phyloP scores from a whole-genome alignment of 2,888 invertebrate genomes.

The Orthosia cruda region DNA sequence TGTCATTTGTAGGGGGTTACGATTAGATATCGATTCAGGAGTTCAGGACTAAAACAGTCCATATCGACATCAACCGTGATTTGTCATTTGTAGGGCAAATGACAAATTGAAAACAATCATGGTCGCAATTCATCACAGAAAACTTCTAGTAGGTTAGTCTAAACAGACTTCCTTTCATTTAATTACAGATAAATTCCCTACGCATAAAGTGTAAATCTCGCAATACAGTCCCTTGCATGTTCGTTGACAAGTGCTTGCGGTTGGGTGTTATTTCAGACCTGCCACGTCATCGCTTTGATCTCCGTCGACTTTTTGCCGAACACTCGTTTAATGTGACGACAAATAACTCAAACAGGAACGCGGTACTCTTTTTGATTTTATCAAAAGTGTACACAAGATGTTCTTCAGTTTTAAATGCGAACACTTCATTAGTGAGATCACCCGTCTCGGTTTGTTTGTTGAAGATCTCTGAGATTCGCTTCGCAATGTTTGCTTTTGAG shows the following conservation, averaged over 20 bases:
- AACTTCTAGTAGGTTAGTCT: background rate
- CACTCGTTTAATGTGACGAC: slow-evolving; percentile 90
- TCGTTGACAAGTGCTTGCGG: slow-evolving; percentile 79
- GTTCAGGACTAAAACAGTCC: no score
- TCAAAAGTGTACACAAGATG: slow-evolving; percentile 81
- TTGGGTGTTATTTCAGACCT: slow-evolving; percentile 87
- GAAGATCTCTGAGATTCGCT: slow-evolving; percentile 75
- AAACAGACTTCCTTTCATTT: slow-evolving; percentile 25
- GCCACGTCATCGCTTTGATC: slow-evolving; percentile 89
- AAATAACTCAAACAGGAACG: slow-evolving; percentile 89
- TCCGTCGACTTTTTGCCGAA: slow-evolving; percentile 87
- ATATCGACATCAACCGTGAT: no score
- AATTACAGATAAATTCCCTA: slow-evolving; percentile 39
- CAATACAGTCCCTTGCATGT: slow-evolving; percentile 61
- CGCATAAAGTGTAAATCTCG: slow-evolving; percentile 61
- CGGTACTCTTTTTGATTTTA: slow-evolving; percentile 87
- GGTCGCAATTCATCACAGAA: background rate
- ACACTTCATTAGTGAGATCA: slow-evolving; percentile 89
- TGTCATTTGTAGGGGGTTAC: no score
- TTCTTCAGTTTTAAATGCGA: slow-evolving; percentile 84
- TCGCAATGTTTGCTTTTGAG: slow-evolving; percentile 75
- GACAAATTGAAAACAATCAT: background rate
- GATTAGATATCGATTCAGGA: no score
- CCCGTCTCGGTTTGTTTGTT: slow-evolving; percentile 75
- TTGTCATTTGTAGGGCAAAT: no score